Percentiles rank a stretch among this genome's conserved stretches.
These are phyloP conservation scores for Drosophila repletoides DNA, from an alignment of 1,140 invertebrate species.

Conservation along the genomic window DNA sequence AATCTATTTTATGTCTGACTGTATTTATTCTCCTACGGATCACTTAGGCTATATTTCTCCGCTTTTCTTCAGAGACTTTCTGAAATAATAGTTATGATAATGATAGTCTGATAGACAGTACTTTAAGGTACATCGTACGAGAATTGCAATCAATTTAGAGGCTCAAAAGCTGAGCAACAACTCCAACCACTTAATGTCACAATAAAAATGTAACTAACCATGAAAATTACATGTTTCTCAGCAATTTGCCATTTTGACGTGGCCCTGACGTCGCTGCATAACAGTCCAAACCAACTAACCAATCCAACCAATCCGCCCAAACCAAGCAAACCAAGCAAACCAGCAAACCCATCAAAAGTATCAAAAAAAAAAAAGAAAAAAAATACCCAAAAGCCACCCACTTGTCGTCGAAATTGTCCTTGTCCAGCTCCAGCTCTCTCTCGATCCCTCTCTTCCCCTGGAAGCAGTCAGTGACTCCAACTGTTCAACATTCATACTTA, in stretches of 20 bases:
- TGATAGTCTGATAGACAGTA: too few species aligned
- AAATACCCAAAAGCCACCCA: slow-evolving; percentile 14
- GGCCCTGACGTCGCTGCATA: slow-evolving; percentile 55
- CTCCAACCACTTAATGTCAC: slow-evolving; percentile 75
- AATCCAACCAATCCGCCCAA: neutral
- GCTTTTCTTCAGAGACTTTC: too few species aligned
- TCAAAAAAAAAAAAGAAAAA: too few species aligned
- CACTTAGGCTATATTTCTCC: too few species aligned
- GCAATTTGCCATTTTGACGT: slow-evolving; percentile 76
- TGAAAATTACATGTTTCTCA: slow-evolving; percentile 80
- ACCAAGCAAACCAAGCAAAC: neutral
- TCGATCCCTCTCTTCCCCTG: neutral
- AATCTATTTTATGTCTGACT: too few species aligned
- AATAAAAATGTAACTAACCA: slow-evolving; percentile 81
- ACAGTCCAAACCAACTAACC: slow-evolving; percentile 7
- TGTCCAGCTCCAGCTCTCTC: too few species aligned
- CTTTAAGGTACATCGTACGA: slow-evolving; percentile 41
- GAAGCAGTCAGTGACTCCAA: slow-evolving; percentile 16
- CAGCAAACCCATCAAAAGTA: slow-evolving; percentile 5
- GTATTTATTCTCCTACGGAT: too few species aligned
- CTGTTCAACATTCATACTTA: neutral
- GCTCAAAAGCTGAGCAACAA: slow-evolving; percentile 28
- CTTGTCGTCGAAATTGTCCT: slow-evolving; percentile 39
- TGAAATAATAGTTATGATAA: slow-evolving; percentile 48
- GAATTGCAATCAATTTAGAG: slow-evolving; percentile 74